A percentile compares a stretch with the other conserved stretches of the same genome.
Evolutionary conservation across 2,888 invertebrate species (phyloP).

Genomic region (Tetanocera ferruginea): DNA sequence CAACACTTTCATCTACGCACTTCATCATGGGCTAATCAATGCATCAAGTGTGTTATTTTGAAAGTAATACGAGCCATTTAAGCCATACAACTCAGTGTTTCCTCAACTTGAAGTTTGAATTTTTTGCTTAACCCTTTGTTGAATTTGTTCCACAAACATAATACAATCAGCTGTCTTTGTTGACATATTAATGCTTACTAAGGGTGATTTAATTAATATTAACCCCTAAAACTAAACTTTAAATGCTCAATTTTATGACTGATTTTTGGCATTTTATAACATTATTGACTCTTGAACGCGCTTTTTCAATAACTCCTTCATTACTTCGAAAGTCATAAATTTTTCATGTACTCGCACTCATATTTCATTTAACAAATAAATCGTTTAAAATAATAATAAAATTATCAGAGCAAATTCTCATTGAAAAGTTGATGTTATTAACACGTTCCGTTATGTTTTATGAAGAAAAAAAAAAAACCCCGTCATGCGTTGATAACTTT

Average conservation of each 20-base stretch:
- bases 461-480: conserved; percentile 10
- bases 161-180: not conserved
- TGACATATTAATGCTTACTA: not conserved
- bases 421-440: not conserved
- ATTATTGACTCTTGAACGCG: not conserved
- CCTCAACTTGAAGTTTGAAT: not conserved
- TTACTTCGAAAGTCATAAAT: not conserved
- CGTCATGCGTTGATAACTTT: conserved; percentile 60
- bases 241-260: not conserved
- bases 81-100: not conserved
- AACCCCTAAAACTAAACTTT: not conserved
- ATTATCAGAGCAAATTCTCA: not conserved
- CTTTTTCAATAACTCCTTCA: conserved; percentile 20
- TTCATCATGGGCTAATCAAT: conserved; percentile 27
- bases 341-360: conserved; percentile 3
- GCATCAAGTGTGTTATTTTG: conserved; percentile 23
- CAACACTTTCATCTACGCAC: conserved; percentile 6
- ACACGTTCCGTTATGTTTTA: conserved; percentile 1
- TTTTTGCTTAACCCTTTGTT: not conserved
- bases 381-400: not conserved
- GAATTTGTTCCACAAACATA: not conserved
- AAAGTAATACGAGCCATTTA: conserved; percentile 16
- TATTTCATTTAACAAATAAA: conserved; percentile 9
- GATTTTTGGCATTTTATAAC: not conserved
- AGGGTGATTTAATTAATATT: conserved; percentile 18